Evolutionary conservation across 2,888 invertebrate species (phyloP).

Genomic region (Lochmaea capreae): DNA sequence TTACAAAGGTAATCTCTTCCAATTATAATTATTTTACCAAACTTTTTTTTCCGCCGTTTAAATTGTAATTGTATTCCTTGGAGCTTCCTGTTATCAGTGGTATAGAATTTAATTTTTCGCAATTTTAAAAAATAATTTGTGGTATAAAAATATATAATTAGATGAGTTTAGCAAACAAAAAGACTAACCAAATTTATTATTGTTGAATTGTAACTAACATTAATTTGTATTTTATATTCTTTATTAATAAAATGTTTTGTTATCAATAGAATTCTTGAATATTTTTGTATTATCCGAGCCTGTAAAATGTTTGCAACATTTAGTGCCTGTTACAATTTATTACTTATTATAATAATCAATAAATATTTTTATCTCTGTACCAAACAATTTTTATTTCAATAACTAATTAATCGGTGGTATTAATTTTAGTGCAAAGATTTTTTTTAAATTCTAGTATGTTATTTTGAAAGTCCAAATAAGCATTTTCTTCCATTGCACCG

Average conservation of each 20-base stretch:
- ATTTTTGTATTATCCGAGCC: constrained; percentile 29
- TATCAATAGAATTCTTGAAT: constrained; percentile 19
- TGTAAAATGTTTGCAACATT: constrained; percentile 17
- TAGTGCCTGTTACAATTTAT: constrained; percentile 32
- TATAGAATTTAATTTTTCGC: neutral
- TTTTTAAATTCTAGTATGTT: no score
- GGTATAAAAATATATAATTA: neutral
- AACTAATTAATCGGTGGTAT: no score
- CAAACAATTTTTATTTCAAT: no score
- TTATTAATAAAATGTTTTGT: constrained; percentile 11
- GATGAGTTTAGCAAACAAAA: neutral
- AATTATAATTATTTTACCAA: neutral
- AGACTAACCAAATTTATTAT: neutral
- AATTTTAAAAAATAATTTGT: neutral
- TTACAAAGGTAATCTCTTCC: no score
- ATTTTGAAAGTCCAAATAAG: no score
- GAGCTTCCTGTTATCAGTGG: no score
- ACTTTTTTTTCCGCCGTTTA: neutral
- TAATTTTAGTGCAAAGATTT: no score
- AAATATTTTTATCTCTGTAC: constrained; percentile 20
- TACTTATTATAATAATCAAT: constrained; percentile 12
- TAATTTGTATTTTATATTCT: constrained; percentile 13
- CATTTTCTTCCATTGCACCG: no score
- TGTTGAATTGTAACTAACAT: constrained; percentile 3
- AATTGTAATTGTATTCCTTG: neutral